phyloP scores from a whole-genome alignment of 1,140 invertebrate genomes.

The Aphaenogaster rudis region DNA sequence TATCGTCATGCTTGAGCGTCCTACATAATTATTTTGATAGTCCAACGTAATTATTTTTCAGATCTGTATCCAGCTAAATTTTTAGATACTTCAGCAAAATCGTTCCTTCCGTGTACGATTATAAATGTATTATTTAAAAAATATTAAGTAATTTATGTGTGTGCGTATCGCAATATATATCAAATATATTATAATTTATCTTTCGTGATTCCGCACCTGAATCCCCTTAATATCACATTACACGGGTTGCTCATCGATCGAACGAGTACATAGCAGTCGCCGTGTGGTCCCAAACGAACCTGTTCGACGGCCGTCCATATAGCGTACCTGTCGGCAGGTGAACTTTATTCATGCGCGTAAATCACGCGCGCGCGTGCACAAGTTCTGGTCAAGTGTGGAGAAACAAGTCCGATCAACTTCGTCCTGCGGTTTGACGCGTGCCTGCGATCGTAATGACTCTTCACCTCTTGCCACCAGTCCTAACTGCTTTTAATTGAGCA shows the following conservation, averaged over 20 bases:
- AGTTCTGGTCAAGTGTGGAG: constrained; percentile 33
- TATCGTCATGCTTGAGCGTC: no score
- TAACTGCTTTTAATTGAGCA: constrained; percentile 20
- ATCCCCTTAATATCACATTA: constrained; percentile 9
- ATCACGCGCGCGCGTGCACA: constrained; percentile 67
- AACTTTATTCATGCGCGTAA: constrained; percentile 75
- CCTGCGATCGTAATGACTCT: constrained; percentile 62
- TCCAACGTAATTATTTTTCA: no score
- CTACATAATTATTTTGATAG: no score
- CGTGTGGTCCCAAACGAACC: constrained; percentile 53
- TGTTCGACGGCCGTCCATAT: constrained; percentile 50
- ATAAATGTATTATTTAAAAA: neutral
- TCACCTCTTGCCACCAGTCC: neutral
- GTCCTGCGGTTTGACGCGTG: constrained; percentile 64
- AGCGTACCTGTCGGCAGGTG: constrained; percentile 68
- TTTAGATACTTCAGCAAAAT: no score
- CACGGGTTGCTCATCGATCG: neutral
- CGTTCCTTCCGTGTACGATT: no score
- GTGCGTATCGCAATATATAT: neutral
- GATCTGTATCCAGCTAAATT: no score
- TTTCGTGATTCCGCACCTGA: neutral
- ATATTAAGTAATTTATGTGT: neutral
- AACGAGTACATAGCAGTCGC: neutral
- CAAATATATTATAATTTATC: neutral
- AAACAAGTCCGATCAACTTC: constrained; percentile 69